A percentile compares a stretch with the other conserved stretches of the same genome.
Conservation (phyloP, 2,888 invertebrate species). For the Didymodactylos carnosus region DNA sequence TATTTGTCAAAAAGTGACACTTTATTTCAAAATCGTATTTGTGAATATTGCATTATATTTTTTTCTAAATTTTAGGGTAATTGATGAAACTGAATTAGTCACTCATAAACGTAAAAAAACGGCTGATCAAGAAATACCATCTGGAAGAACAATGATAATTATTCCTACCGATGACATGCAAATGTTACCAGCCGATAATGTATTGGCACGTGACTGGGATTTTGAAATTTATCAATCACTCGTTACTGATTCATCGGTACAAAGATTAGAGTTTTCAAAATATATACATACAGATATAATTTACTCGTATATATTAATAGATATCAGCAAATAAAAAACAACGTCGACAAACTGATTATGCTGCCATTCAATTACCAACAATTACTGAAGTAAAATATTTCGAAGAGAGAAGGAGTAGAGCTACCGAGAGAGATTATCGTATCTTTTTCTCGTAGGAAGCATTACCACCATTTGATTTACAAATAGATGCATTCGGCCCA, state of each 20-base stretch:
- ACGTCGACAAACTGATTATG: not conserved
- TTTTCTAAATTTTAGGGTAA: not conserved
- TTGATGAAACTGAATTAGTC: not conserved
- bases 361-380: not conserved
- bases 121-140: not conserved
- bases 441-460: not conserved
- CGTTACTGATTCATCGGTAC: no score
- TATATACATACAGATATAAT: no score
- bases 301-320: no score
- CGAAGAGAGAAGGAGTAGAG: not conserved
- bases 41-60: not conserved
- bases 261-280: no score
- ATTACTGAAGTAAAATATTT: not conserved
- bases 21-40: not conserved
- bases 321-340: no score
- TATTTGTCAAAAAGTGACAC: not conserved
- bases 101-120: not conserved
- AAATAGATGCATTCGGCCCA: not conserved
- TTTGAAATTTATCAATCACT: no score
- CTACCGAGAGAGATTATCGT: not conserved
- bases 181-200: no score
- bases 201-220: no score
- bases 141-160: no score
- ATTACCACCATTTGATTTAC: not conserved
- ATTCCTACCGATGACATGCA: no score